These are phyloP conservation scores for Erebia palarica DNA, from an alignment of 2,888 invertebrate species.

Conservation along the genomic window DNA sequence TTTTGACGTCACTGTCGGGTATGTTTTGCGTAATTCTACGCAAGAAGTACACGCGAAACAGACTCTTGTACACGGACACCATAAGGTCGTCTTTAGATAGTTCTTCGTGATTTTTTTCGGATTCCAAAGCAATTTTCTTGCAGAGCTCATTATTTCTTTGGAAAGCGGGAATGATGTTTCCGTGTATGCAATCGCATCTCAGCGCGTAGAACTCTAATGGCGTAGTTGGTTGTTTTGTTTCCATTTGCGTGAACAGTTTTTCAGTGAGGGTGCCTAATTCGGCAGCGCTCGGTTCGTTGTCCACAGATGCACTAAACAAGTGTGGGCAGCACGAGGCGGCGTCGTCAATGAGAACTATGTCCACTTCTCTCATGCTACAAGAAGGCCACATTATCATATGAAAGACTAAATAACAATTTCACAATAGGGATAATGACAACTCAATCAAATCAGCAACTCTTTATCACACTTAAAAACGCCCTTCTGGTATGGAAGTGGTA, in stretches of 20 bases:
- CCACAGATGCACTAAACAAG: constrained; percentile 16
- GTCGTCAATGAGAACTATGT: constrained; percentile 51
- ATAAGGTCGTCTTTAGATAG: constrained; percentile 47
- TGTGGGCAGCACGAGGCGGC: constrained; percentile 51
- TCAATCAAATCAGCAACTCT: no score
- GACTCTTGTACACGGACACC: constrained; percentile 42
- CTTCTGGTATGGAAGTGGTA: no score
- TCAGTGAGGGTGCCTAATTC: constrained; percentile 43
- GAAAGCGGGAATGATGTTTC: constrained; percentile 55
- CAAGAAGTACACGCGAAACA: constrained; percentile 54
- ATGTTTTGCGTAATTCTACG: neutral
- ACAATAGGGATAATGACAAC: no score
- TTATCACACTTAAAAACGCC: no score
- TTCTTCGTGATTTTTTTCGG: constrained; percentile 39
- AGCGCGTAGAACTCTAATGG: constrained; percentile 47
- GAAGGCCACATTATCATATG: neutral
- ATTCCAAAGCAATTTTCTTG: constrained; percentile 41
- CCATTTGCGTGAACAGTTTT: constrained; percentile 35
- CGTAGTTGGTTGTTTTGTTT: constrained; percentile 10
- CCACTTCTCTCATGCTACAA: constrained; percentile 48
- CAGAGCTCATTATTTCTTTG: constrained; percentile 49
- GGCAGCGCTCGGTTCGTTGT: constrained; percentile 14
- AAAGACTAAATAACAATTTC: no score
- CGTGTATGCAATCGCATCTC: constrained; percentile 50
- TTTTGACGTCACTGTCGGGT: constrained; percentile 5